Base-by-base conservation (phyloP, 53 echinoderm and acorn worm genomes). In the Paracentrotus lividus region DNA sequence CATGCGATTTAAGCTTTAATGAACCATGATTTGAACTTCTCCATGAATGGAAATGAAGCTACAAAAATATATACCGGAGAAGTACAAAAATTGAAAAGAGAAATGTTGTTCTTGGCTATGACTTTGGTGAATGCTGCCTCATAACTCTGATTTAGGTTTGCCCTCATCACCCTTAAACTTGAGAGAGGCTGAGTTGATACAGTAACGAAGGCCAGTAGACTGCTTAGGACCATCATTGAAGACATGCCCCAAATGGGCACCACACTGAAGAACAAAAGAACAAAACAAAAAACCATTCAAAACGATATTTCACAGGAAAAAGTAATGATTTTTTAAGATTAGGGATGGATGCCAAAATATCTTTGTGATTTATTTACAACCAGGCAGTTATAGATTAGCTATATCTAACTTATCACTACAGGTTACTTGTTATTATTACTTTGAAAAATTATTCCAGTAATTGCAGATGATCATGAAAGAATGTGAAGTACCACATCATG, bases 101-200 rank as follows among this genome's bases (percentile, higher is more conserved):
- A 59, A 23, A 59, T 59, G 23, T 87, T 87, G 57, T 87, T 54
- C 23, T n/a, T n/a, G n/a, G n/a, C n/a, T n/a, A n/a, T 45, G 54
- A 57, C 87, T 87, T 87, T 89, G 89, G 89, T 61, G 6, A 33
- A 26, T 26, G 43, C 89, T 43, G 42, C 68, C 56, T 92, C 92
- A 92, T 92, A 92, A 92, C 24, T 56, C 81, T 92, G 92, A 94
- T 87, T 99, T 99, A 33, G 92, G 95, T 81, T 99, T 99, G 42
- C 89, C 84, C 38, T 97, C 94, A 29, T 92, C 95, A n/a, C n/a
- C n/a, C 59, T 97, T 90, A 90, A 98, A 98, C 31, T 98, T 96
- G 47, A 97, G 95, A 23, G 96, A 96, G 43, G 95, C 94, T 15
- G 99, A 99, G 93, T 99, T 99, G 96, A 99, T 97, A 86, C 99